Conservation (phyloP, 2,113 vertebrate genomes). For the Heterotilapia buettikoferi region DNA sequence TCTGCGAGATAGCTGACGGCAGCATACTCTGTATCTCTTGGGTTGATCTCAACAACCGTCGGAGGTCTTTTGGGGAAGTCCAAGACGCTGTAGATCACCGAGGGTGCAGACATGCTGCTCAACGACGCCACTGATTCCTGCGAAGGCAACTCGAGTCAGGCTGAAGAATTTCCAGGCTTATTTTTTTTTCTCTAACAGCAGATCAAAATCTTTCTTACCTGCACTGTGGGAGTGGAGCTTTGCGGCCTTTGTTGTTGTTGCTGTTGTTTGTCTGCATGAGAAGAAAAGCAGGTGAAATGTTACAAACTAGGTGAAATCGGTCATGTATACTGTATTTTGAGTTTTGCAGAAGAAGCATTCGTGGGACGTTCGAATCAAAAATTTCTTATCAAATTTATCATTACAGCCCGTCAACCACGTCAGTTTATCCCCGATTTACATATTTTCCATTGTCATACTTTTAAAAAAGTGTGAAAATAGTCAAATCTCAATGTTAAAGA, state of each 20-base stretch:
- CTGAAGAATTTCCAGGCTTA: background rate
- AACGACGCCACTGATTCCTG: constrained; percentile 6
- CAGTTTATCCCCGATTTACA: background rate
- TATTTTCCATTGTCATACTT: background rate
- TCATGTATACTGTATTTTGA: background rate
- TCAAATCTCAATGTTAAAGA: background rate
- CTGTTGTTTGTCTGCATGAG: background rate
- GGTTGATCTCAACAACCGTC: background rate
- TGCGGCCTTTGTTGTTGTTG: background rate
- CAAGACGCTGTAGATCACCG: constrained; percentile 48
- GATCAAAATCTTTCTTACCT: constrained; percentile 6
- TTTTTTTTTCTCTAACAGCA: background rate
- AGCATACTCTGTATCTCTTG: constrained; percentile 34
- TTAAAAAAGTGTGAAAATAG: background rate
- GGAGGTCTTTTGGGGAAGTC: constrained; percentile 49
- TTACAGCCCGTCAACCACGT: accelerated
- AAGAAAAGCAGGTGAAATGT: background rate
- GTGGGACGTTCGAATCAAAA: background rate
- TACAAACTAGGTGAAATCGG: background rate
- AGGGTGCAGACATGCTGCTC: background rate
- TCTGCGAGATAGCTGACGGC: constrained; percentile 14
- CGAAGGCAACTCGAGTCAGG: background rate
- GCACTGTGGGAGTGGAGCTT: background rate
- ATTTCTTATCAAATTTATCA: background rate
- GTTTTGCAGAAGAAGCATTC: background rate